Evolutionary conservation across 2,888 invertebrate genomes (phyloP), one percentile per base, ranked within the genome.

Genomic region (Xestia ashworthii): DNA sequence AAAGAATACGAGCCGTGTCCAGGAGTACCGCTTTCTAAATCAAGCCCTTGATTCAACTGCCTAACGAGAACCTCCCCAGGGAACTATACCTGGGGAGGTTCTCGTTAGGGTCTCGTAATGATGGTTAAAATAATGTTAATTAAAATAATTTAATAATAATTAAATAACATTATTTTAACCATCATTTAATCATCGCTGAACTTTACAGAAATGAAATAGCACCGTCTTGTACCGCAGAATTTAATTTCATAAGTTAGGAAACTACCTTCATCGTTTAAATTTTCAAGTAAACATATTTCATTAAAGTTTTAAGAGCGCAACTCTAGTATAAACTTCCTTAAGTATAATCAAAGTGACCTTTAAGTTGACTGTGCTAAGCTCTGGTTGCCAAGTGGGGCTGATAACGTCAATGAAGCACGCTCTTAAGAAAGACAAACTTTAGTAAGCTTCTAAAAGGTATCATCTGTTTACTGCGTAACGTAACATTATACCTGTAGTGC

Each of bases 211-310:
- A 67, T 84, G 71, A 82, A 74, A 80, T 80, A 87, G 65, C 73
- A 79, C 71, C 71, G 71, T 80, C 77, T 72, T 85, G 82, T 75
- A 85, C 71, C 79, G 76, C 68, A 78, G 79, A 88, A 88, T 88
- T 90, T 87, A 90, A 90, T 90, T 89, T 89, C 74, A 74, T 77
- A 87, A 90, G 82, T 90, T 89, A 62, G 64, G 76, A 86, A 89
- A 85, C 87, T 83, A 82, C 76, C 53, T 79, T 80, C 83, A 76
- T 70, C 76, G 77, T 76, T 87, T 84, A 90, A 91, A 85, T 91
- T 91, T 90, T 89, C 85, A 87, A 90, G 89, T 89, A 88, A 91
- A 87, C 90, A 91, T 93, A 92, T 92, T 93, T 92, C 90, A 92
- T 89, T 90, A 88, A 91, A 90, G 88, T 92, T 91, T 90, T 88